Evolutionary conservation across 2,113 vertebrate genomes (phyloP).

Genomic region (Clarias magur): DNA sequence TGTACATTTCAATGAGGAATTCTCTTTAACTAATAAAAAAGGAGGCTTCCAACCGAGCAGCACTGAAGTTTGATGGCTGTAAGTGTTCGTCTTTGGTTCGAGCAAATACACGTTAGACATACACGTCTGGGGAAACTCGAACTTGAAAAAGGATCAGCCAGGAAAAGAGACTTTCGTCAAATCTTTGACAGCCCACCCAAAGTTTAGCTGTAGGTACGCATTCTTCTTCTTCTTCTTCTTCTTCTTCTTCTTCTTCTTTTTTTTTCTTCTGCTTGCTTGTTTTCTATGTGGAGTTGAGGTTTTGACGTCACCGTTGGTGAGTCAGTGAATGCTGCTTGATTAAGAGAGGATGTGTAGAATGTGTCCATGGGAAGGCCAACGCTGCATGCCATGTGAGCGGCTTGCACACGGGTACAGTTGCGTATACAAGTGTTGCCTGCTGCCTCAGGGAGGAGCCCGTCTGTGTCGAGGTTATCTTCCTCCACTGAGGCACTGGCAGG

Average conservation of each 20-base stretch:
- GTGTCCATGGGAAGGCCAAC: background rate
- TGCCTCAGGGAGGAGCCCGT: conserved; percentile 68
- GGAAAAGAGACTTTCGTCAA: background rate
- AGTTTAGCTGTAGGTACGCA: background rate
- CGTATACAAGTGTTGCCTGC: background rate
- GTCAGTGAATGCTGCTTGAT: background rate
- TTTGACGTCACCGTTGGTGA: background rate
- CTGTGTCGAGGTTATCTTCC: conserved; percentile 66
- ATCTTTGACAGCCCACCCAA: background rate
- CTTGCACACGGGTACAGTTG: background rate
- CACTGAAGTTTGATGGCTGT: background rate
- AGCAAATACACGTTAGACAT: conserved; percentile 47
- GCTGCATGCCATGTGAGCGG: conserved; percentile 1
- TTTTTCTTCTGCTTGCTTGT: background rate
- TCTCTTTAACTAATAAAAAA: conserved; percentile 24
- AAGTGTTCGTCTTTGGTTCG: conserved; percentile 36
- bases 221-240: background rate
- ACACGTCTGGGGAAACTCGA: background rate
- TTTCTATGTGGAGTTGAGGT: background rate
- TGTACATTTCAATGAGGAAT: conserved; percentile 27
- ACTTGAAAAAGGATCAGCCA: background rate
- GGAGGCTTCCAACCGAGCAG: conserved; percentile 11
- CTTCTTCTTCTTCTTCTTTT: background rate
- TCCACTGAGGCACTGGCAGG: conserved; percentile 74
- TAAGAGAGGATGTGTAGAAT: background rate